These are phyloP conservation scores for Anabacerthia variegaticeps DNA, from an alignment of 2,797 vertebrate genomes.

Conservation along the genomic window DNA sequence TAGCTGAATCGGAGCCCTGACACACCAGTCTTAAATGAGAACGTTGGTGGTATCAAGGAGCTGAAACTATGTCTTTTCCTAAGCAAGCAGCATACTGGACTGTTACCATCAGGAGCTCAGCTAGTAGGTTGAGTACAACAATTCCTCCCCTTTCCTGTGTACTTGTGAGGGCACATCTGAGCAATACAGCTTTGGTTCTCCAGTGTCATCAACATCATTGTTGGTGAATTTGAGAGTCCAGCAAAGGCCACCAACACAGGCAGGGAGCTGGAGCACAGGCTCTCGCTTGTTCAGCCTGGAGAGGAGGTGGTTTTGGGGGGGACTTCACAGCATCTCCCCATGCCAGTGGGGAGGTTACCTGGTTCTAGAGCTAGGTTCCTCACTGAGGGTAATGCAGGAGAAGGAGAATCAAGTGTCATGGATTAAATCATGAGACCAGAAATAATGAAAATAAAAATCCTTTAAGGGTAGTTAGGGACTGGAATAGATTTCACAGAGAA, in stretches of 20 bases:
- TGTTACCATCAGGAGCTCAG: background rate
- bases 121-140: accelerated
- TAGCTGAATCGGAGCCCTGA: background rate
- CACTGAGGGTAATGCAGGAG: background rate
- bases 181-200: background rate
- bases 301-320: background rate
- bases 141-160: background rate
- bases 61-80: background rate
- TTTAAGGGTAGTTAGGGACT: background rate
- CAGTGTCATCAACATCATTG: background rate
- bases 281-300: background rate
- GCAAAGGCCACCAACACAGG: background rate
- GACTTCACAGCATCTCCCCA: background rate
- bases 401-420: background rate
- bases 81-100: background rate
- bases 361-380: background rate
- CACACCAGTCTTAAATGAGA: background rate
- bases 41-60: background rate
- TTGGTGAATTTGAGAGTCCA: background rate
- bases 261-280: background rate
- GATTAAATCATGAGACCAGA: background rate
- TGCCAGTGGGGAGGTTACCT: background rate
- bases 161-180: background rate
- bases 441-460: background rate
- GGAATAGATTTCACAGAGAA: background rate